These are phyloP conservation scores for Meiosimyza decipiens DNA, from an alignment of 2,888 invertebrate genomes.

Conservation along the genomic window DNA sequence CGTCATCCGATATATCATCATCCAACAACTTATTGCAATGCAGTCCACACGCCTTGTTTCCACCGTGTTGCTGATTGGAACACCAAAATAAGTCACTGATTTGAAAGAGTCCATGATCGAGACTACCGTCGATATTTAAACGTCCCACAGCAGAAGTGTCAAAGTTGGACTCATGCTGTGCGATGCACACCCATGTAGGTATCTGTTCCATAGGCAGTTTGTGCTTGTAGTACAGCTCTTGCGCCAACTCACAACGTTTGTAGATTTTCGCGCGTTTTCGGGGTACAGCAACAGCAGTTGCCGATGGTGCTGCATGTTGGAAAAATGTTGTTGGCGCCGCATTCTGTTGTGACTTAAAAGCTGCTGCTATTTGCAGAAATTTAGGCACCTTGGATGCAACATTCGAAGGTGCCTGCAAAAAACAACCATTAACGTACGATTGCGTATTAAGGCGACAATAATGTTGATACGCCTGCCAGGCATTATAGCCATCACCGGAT, in stretches of 20 bases:
- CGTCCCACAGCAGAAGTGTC: conserved; percentile 73
- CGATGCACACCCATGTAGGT: conserved; percentile 77
- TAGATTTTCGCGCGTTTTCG: conserved; percentile 67
- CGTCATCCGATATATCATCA: conserved; percentile 77
- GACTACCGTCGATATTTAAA: conserved; percentile 64
- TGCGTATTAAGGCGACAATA: conserved; percentile 56
- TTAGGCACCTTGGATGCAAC: conserved; percentile 42
- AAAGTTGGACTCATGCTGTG: conserved; percentile 75
- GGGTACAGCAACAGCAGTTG: conserved; percentile 33
- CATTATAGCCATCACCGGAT: conserved; percentile 77
- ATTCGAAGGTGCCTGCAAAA: conserved; percentile 38
- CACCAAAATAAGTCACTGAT: conserved; percentile 80
- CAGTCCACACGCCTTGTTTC: conserved; percentile 73
- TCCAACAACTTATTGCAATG: conserved; percentile 74
- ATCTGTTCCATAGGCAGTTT: conserved; percentile 69
- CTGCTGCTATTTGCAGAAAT: conserved; percentile 24
- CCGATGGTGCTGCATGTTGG: background rate
- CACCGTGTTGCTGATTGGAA: conserved; percentile 65
- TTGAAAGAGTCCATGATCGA: conserved; percentile 78
- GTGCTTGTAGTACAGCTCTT: conserved; percentile 70
- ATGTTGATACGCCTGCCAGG: conserved; percentile 62
- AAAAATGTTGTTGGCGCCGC: background rate
- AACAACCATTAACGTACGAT: conserved; percentile 59
- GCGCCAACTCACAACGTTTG: conserved; percentile 76
- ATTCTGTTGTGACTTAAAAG: conserved; percentile 4